Evolutionary conservation across 92 coral and sea anemone species (phyloP).

Genomic region (Zoanthus sociatus): DNA sequence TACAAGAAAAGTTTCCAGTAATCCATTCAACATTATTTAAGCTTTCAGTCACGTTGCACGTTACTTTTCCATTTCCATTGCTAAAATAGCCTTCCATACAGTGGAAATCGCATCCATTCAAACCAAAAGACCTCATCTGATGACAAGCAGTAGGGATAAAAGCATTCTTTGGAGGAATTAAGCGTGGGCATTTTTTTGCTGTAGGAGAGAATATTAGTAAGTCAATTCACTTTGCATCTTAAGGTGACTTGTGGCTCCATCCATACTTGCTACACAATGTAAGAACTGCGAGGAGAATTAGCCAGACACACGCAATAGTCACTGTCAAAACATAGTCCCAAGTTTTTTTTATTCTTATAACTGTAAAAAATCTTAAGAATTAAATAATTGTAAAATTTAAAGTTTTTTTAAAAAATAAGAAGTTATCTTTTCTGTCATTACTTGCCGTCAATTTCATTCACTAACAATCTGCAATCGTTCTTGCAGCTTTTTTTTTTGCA

Average conservation of each 20-base stretch:
- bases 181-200: slow-evolving; percentile 48
- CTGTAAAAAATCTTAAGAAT: too few species aligned
- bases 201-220: background rate
- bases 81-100: slow-evolving; percentile 47
- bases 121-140: slow-evolving; percentile 45
- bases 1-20: slow-evolving; percentile 52
- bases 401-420: too few species aligned
- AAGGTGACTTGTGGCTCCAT: background rate
- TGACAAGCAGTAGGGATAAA: slow-evolving; percentile 41
- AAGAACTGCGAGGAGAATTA: too few species aligned
- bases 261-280: too few species aligned
- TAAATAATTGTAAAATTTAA: too few species aligned
- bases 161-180: slow-evolving; percentile 17
- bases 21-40: slow-evolving; percentile 54
- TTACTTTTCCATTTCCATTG: slow-evolving; percentile 45
- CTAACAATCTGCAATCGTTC: too few species aligned
- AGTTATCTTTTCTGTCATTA: too few species aligned
- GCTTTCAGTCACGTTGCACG: slow-evolving; percentile 42
- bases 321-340: too few species aligned
- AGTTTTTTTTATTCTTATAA: too few species aligned
- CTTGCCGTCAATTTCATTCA: too few species aligned
- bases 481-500: too few species aligned
- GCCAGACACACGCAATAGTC: too few species aligned
- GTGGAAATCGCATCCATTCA: slow-evolving; percentile 52
- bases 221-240: background rate